These are phyloP conservation scores for Punctoribates punctum DNA, from an alignment of 2,888 invertebrate species.

Conservation along the genomic window DNA sequence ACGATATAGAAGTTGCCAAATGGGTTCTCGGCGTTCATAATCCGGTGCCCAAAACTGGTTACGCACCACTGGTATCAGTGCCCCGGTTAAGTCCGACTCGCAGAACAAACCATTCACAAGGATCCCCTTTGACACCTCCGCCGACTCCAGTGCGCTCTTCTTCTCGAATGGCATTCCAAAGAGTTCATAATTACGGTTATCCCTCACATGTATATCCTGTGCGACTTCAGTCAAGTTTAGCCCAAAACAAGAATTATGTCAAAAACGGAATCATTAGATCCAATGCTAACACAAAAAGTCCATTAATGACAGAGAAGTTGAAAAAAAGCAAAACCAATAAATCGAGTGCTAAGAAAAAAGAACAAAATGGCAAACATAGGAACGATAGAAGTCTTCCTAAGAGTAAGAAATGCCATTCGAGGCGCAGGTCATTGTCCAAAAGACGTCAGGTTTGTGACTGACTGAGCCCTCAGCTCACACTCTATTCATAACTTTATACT, in stretches of 20 bases:
- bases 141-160: conserved; percentile 15
- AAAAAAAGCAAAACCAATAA: background rate
- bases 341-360: conserved; percentile 10
- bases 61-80: background rate
- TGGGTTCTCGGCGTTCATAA: conserved; percentile 10
- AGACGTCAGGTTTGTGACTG: conserved; percentile 27
- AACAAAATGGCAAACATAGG: background rate
- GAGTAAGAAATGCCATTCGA: conserved; percentile 19
- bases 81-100: background rate
- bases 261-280: background rate
- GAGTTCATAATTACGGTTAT: conserved; percentile 3
- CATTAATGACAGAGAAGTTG: conserved; percentile 2
- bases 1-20: conserved; percentile 22
- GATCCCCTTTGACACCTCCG: background rate
- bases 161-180: conserved; percentile 13
- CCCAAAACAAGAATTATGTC: background rate
- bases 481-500: conserved; percentile 16
- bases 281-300: conserved; percentile 18
- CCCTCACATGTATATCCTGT: background rate
- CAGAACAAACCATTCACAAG: background rate
- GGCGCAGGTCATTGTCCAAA: conserved; percentile 26
- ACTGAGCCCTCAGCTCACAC: background rate
- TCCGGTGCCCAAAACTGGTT: background rate
- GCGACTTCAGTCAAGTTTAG: background rate
- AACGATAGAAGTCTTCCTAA: conserved; percentile 8